Percentiles rank a stretch among this genome's conserved stretches.
phyloP scores from a whole-genome alignment of 2,888 invertebrate species.

The Diplolepis rosae region DNA sequence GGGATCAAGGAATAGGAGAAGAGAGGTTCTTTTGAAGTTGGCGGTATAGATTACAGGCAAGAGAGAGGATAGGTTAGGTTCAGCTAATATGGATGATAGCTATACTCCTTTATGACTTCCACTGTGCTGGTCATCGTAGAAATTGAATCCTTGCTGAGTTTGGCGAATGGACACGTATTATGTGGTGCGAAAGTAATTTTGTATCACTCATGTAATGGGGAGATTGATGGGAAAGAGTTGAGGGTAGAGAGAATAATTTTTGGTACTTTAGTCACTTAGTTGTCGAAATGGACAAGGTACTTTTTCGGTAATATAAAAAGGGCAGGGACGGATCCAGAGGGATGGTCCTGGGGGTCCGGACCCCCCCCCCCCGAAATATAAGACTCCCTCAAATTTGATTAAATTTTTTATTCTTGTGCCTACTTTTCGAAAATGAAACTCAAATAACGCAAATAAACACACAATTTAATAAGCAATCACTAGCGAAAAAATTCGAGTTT shows the following conservation, averaged over 20 bases:
- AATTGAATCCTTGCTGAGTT: conserved; percentile 12
- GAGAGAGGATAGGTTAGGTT: conserved; percentile 9
- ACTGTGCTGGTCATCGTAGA: conserved; percentile 6
- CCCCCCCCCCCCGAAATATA: too few species aligned
- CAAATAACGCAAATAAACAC: too few species aligned
- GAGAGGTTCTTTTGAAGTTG: conserved; percentile 18
- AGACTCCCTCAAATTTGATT: too few species aligned
- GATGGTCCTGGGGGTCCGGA: too few species aligned
- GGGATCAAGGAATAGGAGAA: neutral
- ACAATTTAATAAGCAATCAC: too few species aligned
- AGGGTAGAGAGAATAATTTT: neutral
- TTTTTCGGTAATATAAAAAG: too few species aligned
- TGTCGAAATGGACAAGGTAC: too few species aligned
- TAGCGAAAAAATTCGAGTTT: too few species aligned
- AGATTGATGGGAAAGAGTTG: neutral
- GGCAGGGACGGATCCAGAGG: too few species aligned
- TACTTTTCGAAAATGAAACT: too few species aligned
- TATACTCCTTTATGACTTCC: conserved; percentile 1
- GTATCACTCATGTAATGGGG: neutral
- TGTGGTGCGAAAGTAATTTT: neutral
- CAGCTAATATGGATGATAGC: neutral
- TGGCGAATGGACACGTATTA: neutral
- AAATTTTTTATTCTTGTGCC: too few species aligned
- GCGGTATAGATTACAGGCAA: neutral
- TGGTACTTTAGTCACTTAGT: too few species aligned